These are phyloP conservation scores for Eupithecia dodoneata DNA, from an alignment of 2,888 invertebrate species.

Conservation along the genomic window DNA sequence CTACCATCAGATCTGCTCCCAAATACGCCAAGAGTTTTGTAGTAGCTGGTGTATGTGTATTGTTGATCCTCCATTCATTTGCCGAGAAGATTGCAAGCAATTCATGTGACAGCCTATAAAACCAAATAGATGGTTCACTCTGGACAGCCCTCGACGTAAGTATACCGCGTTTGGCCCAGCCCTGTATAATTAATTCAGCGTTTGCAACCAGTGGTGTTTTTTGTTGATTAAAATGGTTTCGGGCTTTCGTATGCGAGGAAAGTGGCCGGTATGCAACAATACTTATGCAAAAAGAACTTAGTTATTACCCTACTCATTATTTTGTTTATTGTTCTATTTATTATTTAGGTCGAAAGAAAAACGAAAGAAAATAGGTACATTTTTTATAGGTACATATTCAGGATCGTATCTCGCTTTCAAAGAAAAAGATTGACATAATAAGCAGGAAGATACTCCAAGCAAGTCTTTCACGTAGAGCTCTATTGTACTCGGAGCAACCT, in stretches of 20 bases:
- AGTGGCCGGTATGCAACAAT: conserved; percentile 1
- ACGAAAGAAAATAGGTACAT: background rate
- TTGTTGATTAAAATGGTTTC: conserved; percentile 38
- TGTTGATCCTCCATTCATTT: background rate
- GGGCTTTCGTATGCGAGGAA: conserved; percentile 24
- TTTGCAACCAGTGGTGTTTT: conserved; percentile 26
- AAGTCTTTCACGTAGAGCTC: background rate
- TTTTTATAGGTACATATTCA: background rate
- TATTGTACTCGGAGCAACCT: conserved; percentile 2
- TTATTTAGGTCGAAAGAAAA: background rate
- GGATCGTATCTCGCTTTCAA: background rate
- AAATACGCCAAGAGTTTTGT: background rate
- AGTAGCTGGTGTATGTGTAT: background rate
- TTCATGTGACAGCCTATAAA: conserved; percentile 12
- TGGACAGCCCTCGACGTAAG: conserved; percentile 9
- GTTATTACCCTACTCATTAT: background rate
- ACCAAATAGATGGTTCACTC: conserved; percentile 11
- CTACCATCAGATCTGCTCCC: background rate
- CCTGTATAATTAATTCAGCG: conserved; percentile 31
- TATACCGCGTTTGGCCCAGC: conserved; percentile 9
- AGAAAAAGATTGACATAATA: background rate
- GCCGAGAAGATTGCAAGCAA: conserved; percentile 9
- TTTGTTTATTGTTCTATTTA: background rate
- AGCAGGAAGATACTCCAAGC: background rate
- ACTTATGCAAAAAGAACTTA: background rate